Base-by-base conservation (phyloP, 2,888 invertebrate genomes). In the Tridacna gigas region DNA sequence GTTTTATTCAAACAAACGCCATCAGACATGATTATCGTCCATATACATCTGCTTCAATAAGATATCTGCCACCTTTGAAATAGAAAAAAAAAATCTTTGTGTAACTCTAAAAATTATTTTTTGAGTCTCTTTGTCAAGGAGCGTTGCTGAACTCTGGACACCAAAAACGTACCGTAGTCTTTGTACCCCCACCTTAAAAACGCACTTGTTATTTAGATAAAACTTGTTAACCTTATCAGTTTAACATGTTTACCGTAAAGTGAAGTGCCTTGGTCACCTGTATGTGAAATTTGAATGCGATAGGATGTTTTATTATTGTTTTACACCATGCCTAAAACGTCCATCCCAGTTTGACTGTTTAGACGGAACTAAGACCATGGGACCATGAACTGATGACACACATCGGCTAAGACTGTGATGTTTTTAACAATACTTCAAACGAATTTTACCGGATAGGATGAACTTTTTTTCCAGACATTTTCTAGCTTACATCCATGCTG, bases 181-280 rank as follows among this genome's bases (percentile, higher is more conserved):
- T 22, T 63, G 15, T 63, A 22, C 22, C 15, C n/a, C 26, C 71
- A 25, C n/a, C 13, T 12, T 18, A 25, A 71, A 79, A 83, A 83
- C 66, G 66, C 83, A 79, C 83, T 83, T 77, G 47, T 76, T 65
- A 65, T 65, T 51, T 25, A 83, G 83, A 83, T 83, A 83, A 83
- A 73, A 25, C 37, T 28, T 28, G 12, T 37, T 5, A 11, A 13
- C 69, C 61, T 82, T 86, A 78, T 84, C 82, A 76, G 66, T 71
- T 28, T 66, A 63, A 74, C 71, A 69, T 75, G 66, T 74, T 74
- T 71, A 71, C 71, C 51, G 71, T 71, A 82, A 67, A 69, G 63
- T 76, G 76, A 48, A 84, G 51, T 81, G 51, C 60, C 74, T 66
- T 71, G 74, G n/a, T 47, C 86, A 82, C 83, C 83, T 83, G 79